A percentile compares a stretch with the other conserved stretches of the same genome.
These are phyloP conservation scores for Drosophila pachea DNA, from an alignment of 1,140 invertebrate genomes.

Conservation along the genomic window DNA sequence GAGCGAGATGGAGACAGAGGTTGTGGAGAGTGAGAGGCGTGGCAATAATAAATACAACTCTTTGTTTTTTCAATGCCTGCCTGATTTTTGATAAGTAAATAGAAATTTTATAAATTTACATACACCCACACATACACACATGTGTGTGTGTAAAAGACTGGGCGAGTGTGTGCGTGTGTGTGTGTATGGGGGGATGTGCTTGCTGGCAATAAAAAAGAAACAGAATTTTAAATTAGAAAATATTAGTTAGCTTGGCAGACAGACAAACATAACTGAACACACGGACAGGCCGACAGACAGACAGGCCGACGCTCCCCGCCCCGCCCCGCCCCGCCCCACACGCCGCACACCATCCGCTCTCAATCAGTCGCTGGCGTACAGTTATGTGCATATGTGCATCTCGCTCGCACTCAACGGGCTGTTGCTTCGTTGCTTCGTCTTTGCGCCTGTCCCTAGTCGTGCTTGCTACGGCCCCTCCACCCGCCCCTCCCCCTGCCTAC, in stretches of 20 bases:
- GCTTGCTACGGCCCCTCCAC: not conserved
- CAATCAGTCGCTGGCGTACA: conserved; percentile 43
- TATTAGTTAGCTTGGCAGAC: conserved; percentile 63
- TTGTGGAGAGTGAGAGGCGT: not conserved
- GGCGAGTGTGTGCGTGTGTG: conserved; percentile 10
- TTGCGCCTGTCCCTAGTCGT: conserved; percentile 4
- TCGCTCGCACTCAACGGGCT: conserved; percentile 18
- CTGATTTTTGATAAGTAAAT: conserved; percentile 77
- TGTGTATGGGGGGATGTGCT: conserved; percentile 7
- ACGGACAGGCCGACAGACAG: conserved; percentile 10
- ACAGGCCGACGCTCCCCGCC: not conserved
- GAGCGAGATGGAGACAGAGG: not conserved
- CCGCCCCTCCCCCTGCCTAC: too few species aligned
- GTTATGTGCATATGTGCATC: conserved; percentile 58
- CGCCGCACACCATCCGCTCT: not conserved
- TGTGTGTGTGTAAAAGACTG: too few species aligned
- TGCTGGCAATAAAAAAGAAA: conserved; percentile 71
- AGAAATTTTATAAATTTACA: conserved; percentile 75
- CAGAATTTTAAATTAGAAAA: conserved; percentile 77
- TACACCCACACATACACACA: conserved; percentile 7
- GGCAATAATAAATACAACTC: conserved; percentile 62
- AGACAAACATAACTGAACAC: conserved; percentile 7
- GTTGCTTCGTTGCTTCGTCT: not conserved
- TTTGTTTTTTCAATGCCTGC: conserved; percentile 58
- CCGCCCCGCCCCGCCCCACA: too few species aligned